These are phyloP conservation scores for Enteromius treurensis DNA, from an alignment of 2,797 vertebrate species.

Conservation along the genomic window DNA sequence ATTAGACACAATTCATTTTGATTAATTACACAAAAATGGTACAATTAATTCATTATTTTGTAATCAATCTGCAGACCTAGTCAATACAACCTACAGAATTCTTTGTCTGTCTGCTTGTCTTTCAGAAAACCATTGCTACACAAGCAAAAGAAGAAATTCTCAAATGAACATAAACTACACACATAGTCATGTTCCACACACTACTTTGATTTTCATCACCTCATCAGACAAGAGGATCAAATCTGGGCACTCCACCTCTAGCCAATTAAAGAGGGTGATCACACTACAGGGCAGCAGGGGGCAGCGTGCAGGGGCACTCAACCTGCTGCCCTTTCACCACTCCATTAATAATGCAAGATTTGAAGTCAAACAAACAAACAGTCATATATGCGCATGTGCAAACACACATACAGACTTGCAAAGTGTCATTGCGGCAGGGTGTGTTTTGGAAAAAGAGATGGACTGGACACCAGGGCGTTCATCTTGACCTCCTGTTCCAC, in stretches of 20 bases:
- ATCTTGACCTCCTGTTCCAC: constrained; percentile 52
- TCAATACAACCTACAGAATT: neutral
- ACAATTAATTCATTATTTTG: neutral
- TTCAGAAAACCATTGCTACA: neutral
- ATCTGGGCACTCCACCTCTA: constrained; percentile 32
- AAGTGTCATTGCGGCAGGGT: constrained; percentile 39
- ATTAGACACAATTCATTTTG: neutral
- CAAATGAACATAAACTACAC: constrained; percentile 9
- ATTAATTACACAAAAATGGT: neutral
- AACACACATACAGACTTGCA: constrained; percentile 2
- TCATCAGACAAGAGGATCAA: constrained; percentile 44
- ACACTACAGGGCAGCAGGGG: constrained; percentile 50
- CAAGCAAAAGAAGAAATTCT: neutral
- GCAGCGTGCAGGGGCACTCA: constrained; percentile 47
- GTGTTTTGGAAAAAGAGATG: constrained; percentile 52
- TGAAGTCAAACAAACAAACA: constrained; percentile 45
- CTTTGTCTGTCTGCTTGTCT: neutral
- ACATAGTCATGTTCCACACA: constrained; percentile 6
- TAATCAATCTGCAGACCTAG: neutral
- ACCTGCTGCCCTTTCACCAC: constrained; percentile 55
- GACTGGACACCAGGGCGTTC: constrained; percentile 27
- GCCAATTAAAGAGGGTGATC: constrained; percentile 53
- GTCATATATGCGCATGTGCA: constrained; percentile 14
- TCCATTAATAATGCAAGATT: constrained; percentile 59
- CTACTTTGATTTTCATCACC: constrained; percentile 25